A percentile compares a stretch with the other conserved stretches of the same genome.
Conservation (phyloP, 2,888 invertebrate species). For the Poecilus cupreus region DNA sequence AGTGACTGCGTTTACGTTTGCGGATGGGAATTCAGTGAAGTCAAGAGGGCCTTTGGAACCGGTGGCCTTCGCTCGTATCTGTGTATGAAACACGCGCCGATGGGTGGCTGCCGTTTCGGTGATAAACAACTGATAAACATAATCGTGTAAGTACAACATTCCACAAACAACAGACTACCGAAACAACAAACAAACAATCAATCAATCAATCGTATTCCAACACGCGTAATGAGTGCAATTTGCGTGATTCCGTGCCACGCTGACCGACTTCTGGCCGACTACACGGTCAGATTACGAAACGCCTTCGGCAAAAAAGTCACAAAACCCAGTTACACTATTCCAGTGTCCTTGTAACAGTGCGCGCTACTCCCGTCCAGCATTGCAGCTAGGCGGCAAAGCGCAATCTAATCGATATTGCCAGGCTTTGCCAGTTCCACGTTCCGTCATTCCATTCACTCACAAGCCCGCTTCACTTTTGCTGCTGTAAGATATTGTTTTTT, state of each 20-base stretch:
- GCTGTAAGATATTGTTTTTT: conserved; percentile 37
- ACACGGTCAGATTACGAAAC: conserved; percentile 61
- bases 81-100: background rate
- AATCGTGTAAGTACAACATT: conserved; percentile 31
- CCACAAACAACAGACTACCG: background rate
- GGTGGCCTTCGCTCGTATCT: too few species aligned
- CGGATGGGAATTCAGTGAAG: too few species aligned
- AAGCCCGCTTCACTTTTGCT: background rate
- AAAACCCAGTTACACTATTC: conserved; percentile 62
- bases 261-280: conserved; percentile 52
- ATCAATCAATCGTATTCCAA: background rate
- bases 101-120: background rate
- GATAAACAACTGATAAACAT: conserved; percentile 39
- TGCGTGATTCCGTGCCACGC: conserved; percentile 37
- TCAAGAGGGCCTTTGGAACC: too few species aligned
- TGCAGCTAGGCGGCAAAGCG: conserved; percentile 49
- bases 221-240: background rate
- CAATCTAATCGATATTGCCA: conserved; percentile 49
- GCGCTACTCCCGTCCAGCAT: conserved; percentile 39
- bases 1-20: background rate
- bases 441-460: background rate
- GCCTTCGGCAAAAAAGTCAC: conserved; percentile 60
- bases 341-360: conserved; percentile 63
- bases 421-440: background rate
- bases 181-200: background rate